Conservation (phyloP, 2,888 invertebrate species). For the Rotaria sp. region DNA sequence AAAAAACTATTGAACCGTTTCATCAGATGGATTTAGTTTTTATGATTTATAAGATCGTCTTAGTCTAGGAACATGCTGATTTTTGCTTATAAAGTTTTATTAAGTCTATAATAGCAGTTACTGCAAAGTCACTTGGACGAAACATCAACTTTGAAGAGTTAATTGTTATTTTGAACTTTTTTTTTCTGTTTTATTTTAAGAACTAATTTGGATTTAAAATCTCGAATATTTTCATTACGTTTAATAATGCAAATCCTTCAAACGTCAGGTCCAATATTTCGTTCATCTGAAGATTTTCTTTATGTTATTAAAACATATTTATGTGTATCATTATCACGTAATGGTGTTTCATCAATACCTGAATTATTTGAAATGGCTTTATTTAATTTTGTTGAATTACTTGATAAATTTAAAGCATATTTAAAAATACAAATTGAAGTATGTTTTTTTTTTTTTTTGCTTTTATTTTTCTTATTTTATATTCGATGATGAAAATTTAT, state of each 20-base stretch:
- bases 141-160: too few relatives aligned
- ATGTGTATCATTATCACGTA: constrained; percentile 95
- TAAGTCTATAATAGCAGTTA: too few relatives aligned
- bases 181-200: not conserved
- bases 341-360: constrained; percentile 91
- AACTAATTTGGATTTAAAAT: constrained; percentile 58
- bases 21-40: too few relatives aligned
- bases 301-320: constrained; percentile 95
- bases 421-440: constrained; percentile 93
- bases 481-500: not conserved
- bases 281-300: constrained; percentile 92
- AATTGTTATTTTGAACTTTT: too few relatives aligned
- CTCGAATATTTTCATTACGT: constrained; percentile 90
- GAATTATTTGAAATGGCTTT: constrained; percentile 94
- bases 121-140: too few relatives aligned
- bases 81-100: too few relatives aligned
- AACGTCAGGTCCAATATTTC: constrained; percentile 88
- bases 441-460: too few relatives aligned
- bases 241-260: constrained; percentile 87
- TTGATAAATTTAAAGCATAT: constrained; percentile 93
- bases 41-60: too few relatives aligned
- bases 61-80: too few relatives aligned
- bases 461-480: too few relatives aligned
- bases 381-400: constrained; percentile 85
- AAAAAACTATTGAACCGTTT: too few relatives aligned